A percentile compares a stretch with the other conserved stretches of the same genome.
Conservation (phyloP, 2,797 vertebrate species). For the Pangasius macronema region DNA sequence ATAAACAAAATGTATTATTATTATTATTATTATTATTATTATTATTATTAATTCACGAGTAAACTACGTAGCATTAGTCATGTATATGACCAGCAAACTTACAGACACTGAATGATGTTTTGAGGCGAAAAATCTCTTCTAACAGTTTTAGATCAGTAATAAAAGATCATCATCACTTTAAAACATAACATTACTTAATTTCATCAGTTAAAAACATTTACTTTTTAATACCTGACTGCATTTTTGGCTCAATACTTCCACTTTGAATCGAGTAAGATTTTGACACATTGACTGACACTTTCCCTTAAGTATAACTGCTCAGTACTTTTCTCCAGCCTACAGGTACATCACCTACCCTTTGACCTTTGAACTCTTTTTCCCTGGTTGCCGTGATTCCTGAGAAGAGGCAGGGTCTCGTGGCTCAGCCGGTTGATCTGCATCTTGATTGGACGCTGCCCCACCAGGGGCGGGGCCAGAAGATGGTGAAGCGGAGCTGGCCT, state of each 20-base stretch:
- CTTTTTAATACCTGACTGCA: no score
- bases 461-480: slow-evolving; percentile 84
- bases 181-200: not conserved
- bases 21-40: no score
- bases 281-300: not conserved
- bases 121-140: not conserved
- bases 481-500: slow-evolving; percentile 85
- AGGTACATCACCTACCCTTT: slow-evolving; percentile 85
- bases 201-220: not conserved
- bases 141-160: not conserved
- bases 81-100: not conserved
- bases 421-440: slow-evolving; percentile 79
- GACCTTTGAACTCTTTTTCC: slow-evolving; percentile 97
- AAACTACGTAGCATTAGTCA: not conserved
- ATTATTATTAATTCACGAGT: not conserved
- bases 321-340: no score
- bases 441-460: slow-evolving; percentile 85
- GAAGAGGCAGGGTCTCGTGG: slow-evolving; percentile 85
- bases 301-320: not conserved
- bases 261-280: not conserved
- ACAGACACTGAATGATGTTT: not conserved
- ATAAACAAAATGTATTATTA: no score
- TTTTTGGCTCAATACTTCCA: no score
- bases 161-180: not conserved
- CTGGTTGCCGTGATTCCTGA: slow-evolving; percentile 91